Conservation (phyloP, 2,113 vertebrate species). For the Numida meleagris region DNA sequence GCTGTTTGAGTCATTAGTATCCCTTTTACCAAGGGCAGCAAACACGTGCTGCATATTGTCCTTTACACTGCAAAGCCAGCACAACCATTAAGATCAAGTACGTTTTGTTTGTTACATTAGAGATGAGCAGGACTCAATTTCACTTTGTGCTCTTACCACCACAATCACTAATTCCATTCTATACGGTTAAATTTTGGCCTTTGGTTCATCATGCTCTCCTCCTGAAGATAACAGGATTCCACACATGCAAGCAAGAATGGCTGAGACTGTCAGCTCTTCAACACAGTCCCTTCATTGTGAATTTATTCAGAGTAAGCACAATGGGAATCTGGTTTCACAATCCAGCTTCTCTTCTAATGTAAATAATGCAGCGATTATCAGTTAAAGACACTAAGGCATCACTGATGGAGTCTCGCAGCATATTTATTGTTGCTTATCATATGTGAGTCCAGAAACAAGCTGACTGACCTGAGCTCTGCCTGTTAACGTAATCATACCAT, state of each 20-base stretch:
- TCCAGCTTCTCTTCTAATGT: neutral
- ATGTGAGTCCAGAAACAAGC: constrained; percentile 23
- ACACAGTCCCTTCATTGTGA: neutral
- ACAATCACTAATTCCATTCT: neutral
- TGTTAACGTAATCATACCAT: neutral
- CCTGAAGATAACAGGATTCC: neutral
- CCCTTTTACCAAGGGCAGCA: neutral
- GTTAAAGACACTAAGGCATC: neutral
- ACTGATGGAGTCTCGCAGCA: neutral
- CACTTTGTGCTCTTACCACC: neutral
- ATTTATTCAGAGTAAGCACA: constrained; percentile 25
- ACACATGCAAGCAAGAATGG: neutral
- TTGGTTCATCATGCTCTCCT: neutral
- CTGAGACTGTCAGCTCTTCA: neutral
- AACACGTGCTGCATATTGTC: neutral
- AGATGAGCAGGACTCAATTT: neutral
- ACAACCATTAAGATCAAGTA: no score
- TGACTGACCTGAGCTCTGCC: neutral
- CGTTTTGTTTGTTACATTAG: no score
- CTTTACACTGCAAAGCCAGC: neutral
- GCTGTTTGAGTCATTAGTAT: neutral
- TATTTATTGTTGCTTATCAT: neutral
- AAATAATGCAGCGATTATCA: constrained; percentile 23
- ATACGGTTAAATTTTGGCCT: neutral
- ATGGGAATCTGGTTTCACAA: constrained; percentile 23